Evolutionary conservation across 2,113 vertebrate genomes (phyloP).

Genomic region (Rattus rattus): DNA sequence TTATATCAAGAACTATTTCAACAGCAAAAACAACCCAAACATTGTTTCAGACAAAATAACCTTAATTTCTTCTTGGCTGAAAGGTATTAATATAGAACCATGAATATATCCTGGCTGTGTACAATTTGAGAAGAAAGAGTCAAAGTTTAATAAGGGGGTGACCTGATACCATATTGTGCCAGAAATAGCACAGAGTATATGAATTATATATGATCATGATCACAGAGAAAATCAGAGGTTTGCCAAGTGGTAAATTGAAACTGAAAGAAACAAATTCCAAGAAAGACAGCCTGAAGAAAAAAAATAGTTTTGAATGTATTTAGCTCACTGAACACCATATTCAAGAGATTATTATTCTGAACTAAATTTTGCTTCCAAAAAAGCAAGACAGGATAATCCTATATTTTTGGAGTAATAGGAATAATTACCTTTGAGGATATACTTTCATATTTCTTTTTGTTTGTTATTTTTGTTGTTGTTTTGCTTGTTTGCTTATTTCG

Average conservation of each 20-base stretch:
- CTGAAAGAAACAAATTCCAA: not conserved
- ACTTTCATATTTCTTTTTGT: not conserved
- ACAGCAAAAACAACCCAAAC: not conserved
- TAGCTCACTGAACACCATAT: not conserved
- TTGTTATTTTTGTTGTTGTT: not conserved
- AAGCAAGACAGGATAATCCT: not conserved
- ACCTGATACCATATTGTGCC: not conserved
- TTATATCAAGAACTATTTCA: not conserved
- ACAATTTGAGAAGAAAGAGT: slow-evolving; percentile 43
- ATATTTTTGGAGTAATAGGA: not conserved
- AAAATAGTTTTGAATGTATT: slow-evolving; percentile 27
- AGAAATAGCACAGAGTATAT: not conserved
- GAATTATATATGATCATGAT: slow-evolving; percentile 32
- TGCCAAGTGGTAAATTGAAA: not conserved
- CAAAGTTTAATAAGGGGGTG: not conserved
- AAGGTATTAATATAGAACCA: not conserved
- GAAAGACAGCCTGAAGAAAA: not conserved
- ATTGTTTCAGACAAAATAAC: not conserved
- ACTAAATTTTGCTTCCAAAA: not conserved
- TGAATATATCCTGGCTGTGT: not conserved
- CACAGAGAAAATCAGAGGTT: not conserved
- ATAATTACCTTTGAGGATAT: not conserved
- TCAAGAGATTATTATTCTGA: slow-evolving; percentile 1
- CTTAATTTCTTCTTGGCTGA: not conserved
- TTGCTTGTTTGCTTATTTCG: not conserved